phyloP scores from a whole-genome alignment of 2,113 vertebrate species.

The Hydrochoerus hydrochaeris region DNA sequence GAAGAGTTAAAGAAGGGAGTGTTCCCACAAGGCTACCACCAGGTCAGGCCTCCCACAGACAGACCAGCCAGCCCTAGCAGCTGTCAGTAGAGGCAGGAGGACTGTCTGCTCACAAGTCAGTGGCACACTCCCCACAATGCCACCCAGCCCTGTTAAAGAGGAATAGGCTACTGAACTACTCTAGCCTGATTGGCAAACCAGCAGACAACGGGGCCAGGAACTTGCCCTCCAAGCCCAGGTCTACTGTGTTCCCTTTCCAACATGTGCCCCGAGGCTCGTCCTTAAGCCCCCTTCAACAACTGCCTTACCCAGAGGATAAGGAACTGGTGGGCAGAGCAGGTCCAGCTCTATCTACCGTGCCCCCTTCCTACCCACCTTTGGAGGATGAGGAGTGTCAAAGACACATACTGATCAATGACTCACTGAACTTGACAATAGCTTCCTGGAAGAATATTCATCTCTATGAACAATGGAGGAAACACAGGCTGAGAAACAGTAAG shows the following conservation, averaged over 20 bases:
- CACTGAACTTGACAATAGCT: background rate
- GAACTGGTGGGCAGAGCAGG: background rate
- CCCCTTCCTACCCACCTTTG: background rate
- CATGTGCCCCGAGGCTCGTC: background rate
- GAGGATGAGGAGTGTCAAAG: background rate
- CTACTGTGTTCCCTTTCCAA: background rate
- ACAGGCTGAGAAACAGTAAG: background rate
- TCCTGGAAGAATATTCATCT: background rate
- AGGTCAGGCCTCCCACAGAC: background rate
- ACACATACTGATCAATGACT: background rate
- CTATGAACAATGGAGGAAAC: background rate
- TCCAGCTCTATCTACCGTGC: background rate
- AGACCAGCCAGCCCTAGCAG: conserved; percentile 24
- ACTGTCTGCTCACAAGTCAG: conserved; percentile 60
- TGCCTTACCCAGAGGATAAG: background rate
- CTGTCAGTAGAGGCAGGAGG: background rate
- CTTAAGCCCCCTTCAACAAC: no score
- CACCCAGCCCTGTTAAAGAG: conserved; percentile 79
- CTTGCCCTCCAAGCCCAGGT: background rate
- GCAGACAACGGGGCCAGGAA: background rate
- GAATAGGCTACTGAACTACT: conserved; percentile 68
- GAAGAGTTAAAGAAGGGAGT: conserved; percentile 83
- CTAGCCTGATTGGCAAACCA: background rate
- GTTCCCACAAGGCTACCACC: background rate
- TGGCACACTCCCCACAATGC: conserved; percentile 80